phyloP scores from a whole-genome alignment of 2,113 vertebrate genomes.

The Centrocercus urophasianus region DNA sequence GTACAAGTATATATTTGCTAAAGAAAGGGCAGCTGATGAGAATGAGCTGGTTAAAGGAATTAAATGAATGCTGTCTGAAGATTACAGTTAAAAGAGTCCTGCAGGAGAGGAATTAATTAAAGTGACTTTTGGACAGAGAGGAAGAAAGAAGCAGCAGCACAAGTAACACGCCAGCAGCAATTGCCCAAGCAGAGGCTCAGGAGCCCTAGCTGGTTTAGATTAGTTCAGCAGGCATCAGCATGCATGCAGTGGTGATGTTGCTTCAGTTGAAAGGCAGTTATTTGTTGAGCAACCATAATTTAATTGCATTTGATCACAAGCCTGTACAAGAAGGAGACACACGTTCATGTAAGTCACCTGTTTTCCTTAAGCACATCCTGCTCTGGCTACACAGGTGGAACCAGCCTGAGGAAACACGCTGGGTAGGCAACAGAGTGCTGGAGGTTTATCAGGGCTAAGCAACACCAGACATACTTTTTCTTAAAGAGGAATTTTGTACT shows the following conservation, averaged over 20 bases:
- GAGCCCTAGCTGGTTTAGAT: constrained; percentile 14
- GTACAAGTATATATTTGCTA: not conserved
- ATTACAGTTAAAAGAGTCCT: not conserved
- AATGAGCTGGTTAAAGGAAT: not conserved
- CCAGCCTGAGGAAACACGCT: not conserved
- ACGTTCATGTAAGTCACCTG: not conserved
- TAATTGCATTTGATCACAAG: not conserved
- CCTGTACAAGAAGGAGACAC: not conserved
- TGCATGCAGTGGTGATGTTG: constrained; percentile 5
- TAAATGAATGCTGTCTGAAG: not conserved
- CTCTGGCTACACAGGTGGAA: not conserved
- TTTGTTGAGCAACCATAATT: constrained; percentile 31
- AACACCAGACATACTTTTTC: not conserved
- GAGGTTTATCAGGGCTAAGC: not conserved
- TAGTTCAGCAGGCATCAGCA: not conserved
- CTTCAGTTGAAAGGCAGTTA: constrained; percentile 38
- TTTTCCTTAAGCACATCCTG: not conserved
- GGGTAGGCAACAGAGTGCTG: not conserved
- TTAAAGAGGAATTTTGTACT: not conserved
- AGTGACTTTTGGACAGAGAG: not conserved
- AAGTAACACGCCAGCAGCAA: not conserved
- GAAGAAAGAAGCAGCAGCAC: not conserved
- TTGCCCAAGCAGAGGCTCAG: not conserved
- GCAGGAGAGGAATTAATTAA: not conserved
- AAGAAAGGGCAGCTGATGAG: not conserved